These are phyloP conservation scores for Meta bourneti DNA, from an alignment of 2,888 invertebrate species.

Conservation along the genomic window DNA sequence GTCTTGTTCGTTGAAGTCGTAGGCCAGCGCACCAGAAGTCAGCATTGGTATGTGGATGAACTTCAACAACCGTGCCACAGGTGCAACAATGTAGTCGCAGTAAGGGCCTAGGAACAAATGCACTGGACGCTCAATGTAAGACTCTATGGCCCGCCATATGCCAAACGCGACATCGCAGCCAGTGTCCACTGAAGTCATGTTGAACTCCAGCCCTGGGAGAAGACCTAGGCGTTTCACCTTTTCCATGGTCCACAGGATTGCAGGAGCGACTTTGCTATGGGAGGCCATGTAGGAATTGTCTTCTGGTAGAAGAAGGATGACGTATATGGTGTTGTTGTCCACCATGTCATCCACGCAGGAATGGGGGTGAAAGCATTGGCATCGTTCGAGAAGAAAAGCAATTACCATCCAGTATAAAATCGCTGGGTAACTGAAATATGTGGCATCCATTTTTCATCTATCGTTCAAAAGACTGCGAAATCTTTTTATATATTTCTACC, in stretches of 20 bases:
- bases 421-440: too few relatives aligned
- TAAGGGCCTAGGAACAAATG: constrained; percentile 77
- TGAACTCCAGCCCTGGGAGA: constrained; percentile 83
- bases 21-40: constrained; percentile 90
- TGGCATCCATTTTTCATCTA: too few relatives aligned
- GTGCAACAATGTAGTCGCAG: constrained; percentile 83
- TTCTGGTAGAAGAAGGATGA: constrained; percentile 78
- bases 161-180: constrained; percentile 78
- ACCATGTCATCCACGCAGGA: too few relatives aligned
- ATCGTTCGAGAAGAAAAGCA: too few relatives aligned
- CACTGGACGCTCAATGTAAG: constrained; percentile 54
- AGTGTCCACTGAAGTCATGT: constrained; percentile 77
- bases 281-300: constrained; percentile 77
- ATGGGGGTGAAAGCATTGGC: too few relatives aligned
- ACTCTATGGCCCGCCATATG: constrained; percentile 82
- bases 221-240: constrained; percentile 80
- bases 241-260: constrained; percentile 84
- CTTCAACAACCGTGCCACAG: constrained; percentile 89
- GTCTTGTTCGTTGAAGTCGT: constrained; percentile 86
- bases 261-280: constrained; percentile 84
- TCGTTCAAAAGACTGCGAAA: too few relatives aligned
- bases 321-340: constrained; percentile 50
- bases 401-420: too few relatives aligned
- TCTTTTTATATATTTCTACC: too few relatives aligned
- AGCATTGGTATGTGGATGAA: constrained; percentile 87